These are phyloP conservation scores for Camelus dromedarius DNA, from an alignment of 2,113 vertebrate species.

Conservation along the genomic window DNA sequence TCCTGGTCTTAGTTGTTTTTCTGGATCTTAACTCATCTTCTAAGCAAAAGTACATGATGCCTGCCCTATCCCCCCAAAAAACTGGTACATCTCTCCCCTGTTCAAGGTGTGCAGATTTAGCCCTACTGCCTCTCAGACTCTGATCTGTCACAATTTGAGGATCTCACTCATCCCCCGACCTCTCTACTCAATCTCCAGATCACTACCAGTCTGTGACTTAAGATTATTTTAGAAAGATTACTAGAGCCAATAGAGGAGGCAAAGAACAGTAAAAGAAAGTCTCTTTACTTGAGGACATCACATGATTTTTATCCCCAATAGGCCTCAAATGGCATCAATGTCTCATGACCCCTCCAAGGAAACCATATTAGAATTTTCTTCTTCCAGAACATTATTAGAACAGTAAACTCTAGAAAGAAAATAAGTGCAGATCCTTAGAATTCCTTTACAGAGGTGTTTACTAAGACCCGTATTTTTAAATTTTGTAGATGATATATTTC, in stretches of 20 bases:
- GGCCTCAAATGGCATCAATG: neutral
- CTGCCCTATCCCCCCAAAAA: neutral
- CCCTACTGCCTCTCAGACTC: neutral
- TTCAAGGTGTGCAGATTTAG: neutral
- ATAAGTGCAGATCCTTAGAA: neutral
- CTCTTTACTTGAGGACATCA: neutral
- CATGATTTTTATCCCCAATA: neutral
- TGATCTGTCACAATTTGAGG: neutral
- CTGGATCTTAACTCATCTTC: conserved; percentile 15
- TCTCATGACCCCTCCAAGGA: neutral
- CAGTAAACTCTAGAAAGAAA: conserved; percentile 8
- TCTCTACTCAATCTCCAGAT: neutral
- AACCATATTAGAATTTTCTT: neutral
- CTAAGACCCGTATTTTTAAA: conserved; percentile 43
- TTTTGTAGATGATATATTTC: conserved; percentile 34
- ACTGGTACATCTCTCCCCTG: neutral
- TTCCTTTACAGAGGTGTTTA: conserved; percentile 52
- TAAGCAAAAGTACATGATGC: neutral
- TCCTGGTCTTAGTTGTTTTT: neutral
- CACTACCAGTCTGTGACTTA: neutral
- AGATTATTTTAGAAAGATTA: neutral
- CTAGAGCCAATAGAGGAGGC: neutral
- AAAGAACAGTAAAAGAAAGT: neutral
- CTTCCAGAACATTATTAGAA: conserved; percentile 4
- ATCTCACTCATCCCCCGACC: neutral